A percentile compares a stretch with the other conserved stretches of the same genome.
These are phyloP conservation scores for Gila orcuttii DNA, from an alignment of 2,113 vertebrate species.

Conservation along the genomic window DNA sequence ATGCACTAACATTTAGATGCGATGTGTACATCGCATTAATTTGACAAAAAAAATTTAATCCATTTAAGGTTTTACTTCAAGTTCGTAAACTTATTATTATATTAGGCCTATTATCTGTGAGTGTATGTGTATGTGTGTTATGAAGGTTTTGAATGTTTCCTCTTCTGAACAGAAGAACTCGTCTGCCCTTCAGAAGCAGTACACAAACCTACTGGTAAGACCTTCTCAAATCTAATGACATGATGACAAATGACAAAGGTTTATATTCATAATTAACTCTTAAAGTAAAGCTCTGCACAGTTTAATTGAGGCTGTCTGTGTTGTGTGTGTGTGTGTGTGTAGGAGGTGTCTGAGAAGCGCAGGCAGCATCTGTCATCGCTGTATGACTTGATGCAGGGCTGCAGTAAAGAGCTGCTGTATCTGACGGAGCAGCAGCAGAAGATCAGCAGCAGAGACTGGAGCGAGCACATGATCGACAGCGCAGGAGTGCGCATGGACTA, in stretches of 20 bases:
- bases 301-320: not conserved
- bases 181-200: slow-evolving; percentile 76
- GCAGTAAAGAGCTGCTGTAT: slow-evolving; percentile 85
- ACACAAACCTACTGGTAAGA: slow-evolving; percentile 84
- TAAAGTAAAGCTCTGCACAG: not conserved
- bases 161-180: slow-evolving; percentile 70
- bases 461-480: slow-evolving; percentile 84
- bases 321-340: slow-evolving; percentile 36
- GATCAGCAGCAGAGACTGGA: slow-evolving; percentile 92
- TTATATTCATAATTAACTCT: not conserved
- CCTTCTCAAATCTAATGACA: not conserved
- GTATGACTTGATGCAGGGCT: slow-evolving; percentile 90
- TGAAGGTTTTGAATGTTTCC: too few species aligned
- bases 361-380: slow-evolving; percentile 82
- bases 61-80: not conserved
- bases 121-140: not conserved
- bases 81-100: not conserved
- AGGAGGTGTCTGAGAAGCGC: slow-evolving; percentile 83
- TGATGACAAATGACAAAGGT: not conserved
- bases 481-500: slow-evolving; percentile 66
- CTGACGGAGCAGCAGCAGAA: slow-evolving; percentile 84
- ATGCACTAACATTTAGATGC: not conserved
- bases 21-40: too few species aligned
- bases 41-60: not conserved
- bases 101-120: not conserved